Base-by-base conservation (phyloP, 2,113 vertebrate genomes). In the Trichechus manatus region DNA sequence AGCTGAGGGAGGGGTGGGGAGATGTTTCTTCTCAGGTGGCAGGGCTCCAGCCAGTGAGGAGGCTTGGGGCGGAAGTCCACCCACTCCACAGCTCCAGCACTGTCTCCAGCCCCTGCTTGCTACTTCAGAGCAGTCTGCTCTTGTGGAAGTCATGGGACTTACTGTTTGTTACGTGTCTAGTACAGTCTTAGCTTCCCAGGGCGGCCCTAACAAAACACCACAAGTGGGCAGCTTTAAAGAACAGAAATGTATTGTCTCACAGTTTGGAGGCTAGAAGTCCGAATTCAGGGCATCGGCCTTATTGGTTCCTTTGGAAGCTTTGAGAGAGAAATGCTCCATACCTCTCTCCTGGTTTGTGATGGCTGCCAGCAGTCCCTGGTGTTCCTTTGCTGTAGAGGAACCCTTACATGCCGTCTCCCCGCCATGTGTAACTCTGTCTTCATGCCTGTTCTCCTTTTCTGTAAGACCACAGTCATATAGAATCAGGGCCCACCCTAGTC, bases 1-100 rank as follows among this genome's bases (percentile, higher is more conserved):
- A 4, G 10, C 27, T 23, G 20, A 70, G 4, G 10, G 44, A 90
- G 19, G 11, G 25, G 59, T 50, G n/a, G 14, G 42, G 20, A 2
- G 22, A 42, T 50, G 14, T 63, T 89, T 88, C 42, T 96, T 77
- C 33, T 92, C 8, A 72, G 47, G 22, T 31, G 64, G 78, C 20
- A 33, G 15, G 50, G 14, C 50, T 19, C 44, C 20, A 14, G 31
- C 31, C 9, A n/a, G 63, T 5, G 20, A 80, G 78, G 11, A 56
- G 5, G 11, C n/a, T 77, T 31, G 25, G 42, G 6, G 27, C 29
- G 79, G 70, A 91, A 50, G 17, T 33, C 6, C 9, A 22, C 22
- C 3, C 0, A 1, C 3, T 6, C 47, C 10, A 10, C 0, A 22
- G 8, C 14, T 50, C 33, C 66, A 6, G 61, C 0, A 9, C 22